Percentiles rank a stretch among this genome's conserved stretches.
Evolutionary conservation across 2,888 invertebrate genomes (phyloP).

Genomic region (Hypomecis atomaria): DNA sequence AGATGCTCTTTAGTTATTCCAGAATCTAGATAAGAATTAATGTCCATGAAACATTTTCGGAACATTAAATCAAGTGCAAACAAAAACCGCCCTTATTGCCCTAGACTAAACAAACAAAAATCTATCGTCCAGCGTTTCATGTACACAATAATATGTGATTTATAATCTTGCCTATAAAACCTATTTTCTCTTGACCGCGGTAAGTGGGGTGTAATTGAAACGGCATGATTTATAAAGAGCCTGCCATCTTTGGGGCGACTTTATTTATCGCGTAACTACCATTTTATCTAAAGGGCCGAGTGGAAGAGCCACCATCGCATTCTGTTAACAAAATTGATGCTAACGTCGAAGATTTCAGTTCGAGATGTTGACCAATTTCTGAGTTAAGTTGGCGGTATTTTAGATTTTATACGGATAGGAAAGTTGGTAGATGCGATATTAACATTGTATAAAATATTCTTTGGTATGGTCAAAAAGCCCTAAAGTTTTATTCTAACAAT

Average conservation of each 20-base stretch:
- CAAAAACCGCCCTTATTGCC: slow-evolving; percentile 2
- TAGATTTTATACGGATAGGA: slow-evolving; percentile 14
- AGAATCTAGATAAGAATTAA: not conserved
- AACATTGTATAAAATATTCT: slow-evolving; percentile 7
- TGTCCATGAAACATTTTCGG: not conserved
- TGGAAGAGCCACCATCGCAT: not conserved
- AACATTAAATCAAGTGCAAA: not conserved
- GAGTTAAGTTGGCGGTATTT: not conserved
- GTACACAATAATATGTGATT: slow-evolving; percentile 44
- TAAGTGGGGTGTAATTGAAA: slow-evolving; percentile 73
- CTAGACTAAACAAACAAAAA: slow-evolving; percentile 18
- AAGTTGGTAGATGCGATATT: slow-evolving; percentile 12
- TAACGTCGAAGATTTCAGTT: not conserved
- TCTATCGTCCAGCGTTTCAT: slow-evolving; percentile 6
- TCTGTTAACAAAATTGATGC: not conserved
- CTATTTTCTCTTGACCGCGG: slow-evolving; percentile 38
- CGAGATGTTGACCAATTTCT: not conserved
- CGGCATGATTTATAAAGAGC: slow-evolving; percentile 65
- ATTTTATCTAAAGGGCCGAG: not conserved
- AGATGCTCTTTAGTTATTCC: not conserved
- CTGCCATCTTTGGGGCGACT: slow-evolving; percentile 37
- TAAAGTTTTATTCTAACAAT: no score
- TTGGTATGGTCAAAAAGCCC: not conserved
- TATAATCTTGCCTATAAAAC: slow-evolving; percentile 37
- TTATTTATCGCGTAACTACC: slow-evolving; percentile 21